Evolutionary conservation across 1,140 invertebrate genomes (phyloP).

Genomic region (Aphaenogaster floridana): DNA sequence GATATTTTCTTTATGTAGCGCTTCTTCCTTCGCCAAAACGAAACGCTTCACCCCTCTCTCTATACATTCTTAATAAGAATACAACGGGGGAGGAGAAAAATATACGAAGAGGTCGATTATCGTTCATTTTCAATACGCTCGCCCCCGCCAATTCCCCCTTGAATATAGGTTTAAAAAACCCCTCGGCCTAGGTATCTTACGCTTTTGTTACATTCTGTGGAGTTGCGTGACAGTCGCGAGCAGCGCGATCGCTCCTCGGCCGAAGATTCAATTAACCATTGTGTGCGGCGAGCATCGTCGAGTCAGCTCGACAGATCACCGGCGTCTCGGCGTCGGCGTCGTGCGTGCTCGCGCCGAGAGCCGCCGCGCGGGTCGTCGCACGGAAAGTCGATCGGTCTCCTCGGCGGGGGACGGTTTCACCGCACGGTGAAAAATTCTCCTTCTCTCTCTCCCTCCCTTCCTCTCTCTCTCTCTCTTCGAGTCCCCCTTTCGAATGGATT

Average conservation of each 20-base stretch:
- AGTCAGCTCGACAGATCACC: constrained; percentile 34
- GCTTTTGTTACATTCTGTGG: constrained; percentile 8
- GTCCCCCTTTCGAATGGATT: constrained; percentile 64
- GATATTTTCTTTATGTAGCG: neutral
- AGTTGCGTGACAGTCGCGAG: constrained; percentile 41
- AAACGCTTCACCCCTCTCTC: neutral
- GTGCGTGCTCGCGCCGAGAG: constrained; percentile 5
- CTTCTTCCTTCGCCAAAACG: neutral
- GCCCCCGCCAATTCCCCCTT: neutral
- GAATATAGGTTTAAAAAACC: constrained; percentile 2
- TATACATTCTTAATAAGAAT: neutral
- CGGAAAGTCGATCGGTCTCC: constrained; percentile 71
- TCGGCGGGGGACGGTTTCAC: constrained; percentile 69
- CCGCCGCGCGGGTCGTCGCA: constrained; percentile 65
- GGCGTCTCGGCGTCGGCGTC: constrained; percentile 33
- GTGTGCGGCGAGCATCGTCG: constrained; percentile 26
- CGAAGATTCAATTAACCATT: constrained; percentile 51
- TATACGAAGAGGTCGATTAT: neutral
- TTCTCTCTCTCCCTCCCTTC: constrained; percentile 2
- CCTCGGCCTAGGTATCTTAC: neutral
- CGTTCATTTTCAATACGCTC: neutral
- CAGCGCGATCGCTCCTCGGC: neutral
- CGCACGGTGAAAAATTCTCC: constrained; percentile 68
- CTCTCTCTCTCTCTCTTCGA: neutral
- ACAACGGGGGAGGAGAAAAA: neutral